Base-by-base conservation (phyloP, 2,797 vertebrate species). In the Coranthus polyacanthus region DNA sequence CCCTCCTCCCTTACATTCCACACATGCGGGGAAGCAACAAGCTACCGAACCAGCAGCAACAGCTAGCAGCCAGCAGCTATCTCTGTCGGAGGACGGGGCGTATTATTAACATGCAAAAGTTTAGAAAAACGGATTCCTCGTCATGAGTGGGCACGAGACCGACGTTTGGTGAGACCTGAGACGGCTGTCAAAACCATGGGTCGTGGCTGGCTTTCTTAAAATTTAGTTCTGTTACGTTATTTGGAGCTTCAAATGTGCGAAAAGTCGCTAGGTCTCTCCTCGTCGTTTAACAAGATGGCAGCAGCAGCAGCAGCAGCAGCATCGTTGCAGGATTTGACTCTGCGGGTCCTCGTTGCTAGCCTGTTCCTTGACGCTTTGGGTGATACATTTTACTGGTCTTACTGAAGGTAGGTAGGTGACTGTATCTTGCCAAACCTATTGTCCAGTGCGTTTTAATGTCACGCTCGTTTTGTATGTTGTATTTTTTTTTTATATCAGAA, bases 241-340 rank as follows among this genome's bases (percentile, higher is more conserved):
- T 82, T 49, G 24, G 52, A 63, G 82, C 74, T 80, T 84, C 76
- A 87, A 82, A 85, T 89, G 87, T 87, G 85, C 71, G 71, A 87
- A 89, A 88, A 90, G 86, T 91, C 79, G 45, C 79, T 84, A 54
- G 71, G 87, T 79, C 16, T 72, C 51, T 68, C 54, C 68, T 91
- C 82, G 84, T 87, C 83, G 89, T 88, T 70, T 79, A 90, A 91
- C 91, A 92, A 91, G 91, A 91, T 91, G 89, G 91, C 89, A 90
- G 89, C 82, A 83, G 62, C 64, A 34, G 62, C 66, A 32, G 54
- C 52, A 56, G 42, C 55, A 18, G 55, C 67, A 32, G 55, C 82
- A 61, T 52, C 76, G 72, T 39, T 81, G 81, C 85, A 75, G 81
- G 84, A 65, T 78, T 78, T 71, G 52, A 68, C 85, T 51, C 82